Base-by-base conservation (phyloP, 2,113 vertebrate genomes). In the Malurus cyaneus region DNA sequence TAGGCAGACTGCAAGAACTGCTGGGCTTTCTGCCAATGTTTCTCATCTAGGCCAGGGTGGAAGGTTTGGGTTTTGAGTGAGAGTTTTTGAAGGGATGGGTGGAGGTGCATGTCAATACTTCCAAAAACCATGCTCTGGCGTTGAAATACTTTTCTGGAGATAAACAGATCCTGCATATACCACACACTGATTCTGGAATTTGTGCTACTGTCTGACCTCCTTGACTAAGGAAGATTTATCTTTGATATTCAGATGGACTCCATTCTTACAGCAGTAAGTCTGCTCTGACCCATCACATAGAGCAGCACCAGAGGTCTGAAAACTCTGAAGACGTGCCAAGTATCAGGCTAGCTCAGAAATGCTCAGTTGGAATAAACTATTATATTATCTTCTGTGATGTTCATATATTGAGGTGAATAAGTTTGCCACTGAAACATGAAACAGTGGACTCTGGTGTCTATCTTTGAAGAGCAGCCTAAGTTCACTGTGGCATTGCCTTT, bases 31-130 rank as follows among this genome's bases (percentile, higher is more conserved):
- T 83, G 86, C 86, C 93, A 93, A 90, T n/a, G 65, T 64, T 24
- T 80, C 31, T 86, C 62, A 60, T 88, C 31, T 41, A 69, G 60
- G 56, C 39, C n/a, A 62, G 77, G 31, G 36, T 86, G 36, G 76
- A 94, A 95, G 42, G 16, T 86, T 87, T 70, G 59, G 23, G 36
- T 77, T 92, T 95, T 86, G 67, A 69, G 21, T 13, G 36, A 72
- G 32, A 79, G 41, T 61, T 93, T 91, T 85, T 77, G 59, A 94
- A 95, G 62, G 42, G 50, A 82, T 92, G 90, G 88, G 74, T 86
- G 79, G 85, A 86, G 93, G 39, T 89, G 16, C 41, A 50, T 34
- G 29, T 65, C 46, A 85, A 14, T 93, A 86, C 42, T 83, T 86
- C n/a, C 57, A 56, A 72, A 71, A 85, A 29, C 64, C 62, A 57